Base-by-base conservation (phyloP, 2,888 invertebrate genomes). In the Eupithecia insigniata region DNA sequence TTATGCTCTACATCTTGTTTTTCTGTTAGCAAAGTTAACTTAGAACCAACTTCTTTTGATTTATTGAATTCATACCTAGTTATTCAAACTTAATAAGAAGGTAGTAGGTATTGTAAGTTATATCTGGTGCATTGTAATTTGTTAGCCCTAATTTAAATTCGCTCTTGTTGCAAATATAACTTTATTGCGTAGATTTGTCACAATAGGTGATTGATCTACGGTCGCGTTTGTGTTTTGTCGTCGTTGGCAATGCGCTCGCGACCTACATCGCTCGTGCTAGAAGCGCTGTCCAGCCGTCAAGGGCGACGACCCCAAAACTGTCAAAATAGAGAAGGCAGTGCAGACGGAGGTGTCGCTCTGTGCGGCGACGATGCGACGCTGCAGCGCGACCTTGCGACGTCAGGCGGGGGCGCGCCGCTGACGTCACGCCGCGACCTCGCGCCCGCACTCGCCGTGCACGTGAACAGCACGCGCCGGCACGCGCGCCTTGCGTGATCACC, bases 381-480 rank as follows among this genome's bases (percentile, higher is more conserved):
- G 91, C 80, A 84, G 85, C 88, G 89, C 86, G 88, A 85, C 87
- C 85, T 85, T 80, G 84, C 88, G 83, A 90, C 90, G 91, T 91
- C 93, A 92, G 87, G 90, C 93, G 92, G 92, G 92, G 94, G 94
- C 92, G 94, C 92, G 93, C 91, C 95, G 95, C 89, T 95, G 95
- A 95, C 95, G 95, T 94, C 94, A 95, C 91, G 85, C 89, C 87
- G 90, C 95, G 95, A 95, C 91, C 94, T 90, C 91, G 86, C 83
- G 83, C 81, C 91, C 96, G 96, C 97, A 97, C 96, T 95, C 96
- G 91, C 90, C 91, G 96, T 95, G 95, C 97, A 98, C 97, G 97
- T 97, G 97, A 97, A 97, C 96, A 96, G 88, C 96, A 96, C 95
- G 96, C 96, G 92, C 90, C 89, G 95, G 95, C 97, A 97, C 96